A percentile compares a stretch with the other conserved stretches of the same genome.
phyloP scores from a whole-genome alignment of 2,797 vertebrate species.

The Poecilia wingei region DNA sequence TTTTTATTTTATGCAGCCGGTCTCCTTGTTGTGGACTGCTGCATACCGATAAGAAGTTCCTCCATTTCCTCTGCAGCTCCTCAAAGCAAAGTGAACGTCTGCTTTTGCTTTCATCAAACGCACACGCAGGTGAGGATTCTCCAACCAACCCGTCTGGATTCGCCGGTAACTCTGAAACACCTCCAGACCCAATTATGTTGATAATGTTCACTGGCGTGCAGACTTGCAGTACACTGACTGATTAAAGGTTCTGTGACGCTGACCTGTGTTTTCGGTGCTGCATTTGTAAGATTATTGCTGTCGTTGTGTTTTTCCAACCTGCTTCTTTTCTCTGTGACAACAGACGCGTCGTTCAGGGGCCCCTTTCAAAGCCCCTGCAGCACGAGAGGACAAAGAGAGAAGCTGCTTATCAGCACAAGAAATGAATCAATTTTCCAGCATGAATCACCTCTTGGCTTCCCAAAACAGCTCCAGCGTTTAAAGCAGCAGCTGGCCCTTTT shows the following conservation, averaged over 20 bases:
- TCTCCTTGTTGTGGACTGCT: slow-evolving; percentile 61
- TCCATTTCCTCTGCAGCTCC: slow-evolving; percentile 51
- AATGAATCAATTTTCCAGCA: slow-evolving; percentile 73
- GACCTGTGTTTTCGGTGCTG: slow-evolving; percentile 14
- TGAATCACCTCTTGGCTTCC: slow-evolving; percentile 60
- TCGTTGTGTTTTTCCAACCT: slow-evolving; percentile 15
- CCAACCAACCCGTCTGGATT: slow-evolving; percentile 10
- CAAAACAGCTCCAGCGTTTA: slow-evolving; percentile 56
- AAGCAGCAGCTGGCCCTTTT: slow-evolving; percentile 62
- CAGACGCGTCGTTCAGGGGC: slow-evolving; percentile 7
- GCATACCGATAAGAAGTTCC: slow-evolving; percentile 68
- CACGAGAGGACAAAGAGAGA: slow-evolving; percentile 41
- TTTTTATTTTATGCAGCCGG: slow-evolving; percentile 36
- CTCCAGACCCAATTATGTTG: slow-evolving; percentile 7
- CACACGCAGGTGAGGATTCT: slow-evolving; percentile 16
- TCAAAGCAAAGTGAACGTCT: slow-evolving; percentile 50
- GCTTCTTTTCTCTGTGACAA: slow-evolving; percentile 5
- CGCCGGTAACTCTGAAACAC: slow-evolving; percentile 29
- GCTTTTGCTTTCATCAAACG: slow-evolving; percentile 52
- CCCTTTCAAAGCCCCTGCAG: slow-evolving; percentile 49
- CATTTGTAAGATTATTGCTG: slow-evolving; percentile 16
- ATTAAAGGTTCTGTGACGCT: slow-evolving; percentile 17
- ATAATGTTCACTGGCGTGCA: neutral
- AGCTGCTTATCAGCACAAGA: slow-evolving; percentile 61
- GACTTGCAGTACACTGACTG: neutral